These are phyloP conservation scores for Melanostigma gelatinosum DNA, from an alignment of 2,113 vertebrate species.

Conservation along the genomic window DNA sequence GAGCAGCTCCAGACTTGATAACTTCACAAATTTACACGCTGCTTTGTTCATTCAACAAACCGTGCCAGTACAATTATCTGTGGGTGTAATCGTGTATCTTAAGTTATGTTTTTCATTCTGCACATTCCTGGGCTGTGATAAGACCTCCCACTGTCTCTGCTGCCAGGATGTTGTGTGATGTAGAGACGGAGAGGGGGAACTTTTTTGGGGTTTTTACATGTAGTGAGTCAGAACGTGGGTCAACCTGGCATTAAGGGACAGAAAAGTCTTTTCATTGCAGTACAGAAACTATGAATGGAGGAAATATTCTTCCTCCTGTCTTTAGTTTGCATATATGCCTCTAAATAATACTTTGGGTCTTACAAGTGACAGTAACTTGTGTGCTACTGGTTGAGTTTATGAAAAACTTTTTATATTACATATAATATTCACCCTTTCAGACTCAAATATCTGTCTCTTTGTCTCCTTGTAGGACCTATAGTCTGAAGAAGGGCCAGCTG, in stretches of 20 bases:
- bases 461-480: slow-evolving; percentile 89
- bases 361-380: background rate
- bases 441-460: slow-evolving; percentile 6
- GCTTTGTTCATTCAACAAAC: slow-evolving; percentile 33
- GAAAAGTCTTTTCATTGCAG: slow-evolving; percentile 3
- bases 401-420: background rate
- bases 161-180: slow-evolving; percentile 40
- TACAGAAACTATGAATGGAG: background rate
- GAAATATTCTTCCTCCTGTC: background rate
- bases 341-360: background rate
- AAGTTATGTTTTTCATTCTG: slow-evolving; percentile 62
- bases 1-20: background rate
- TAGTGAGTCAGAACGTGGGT: slow-evolving; percentile 10
- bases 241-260: background rate
- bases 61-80: slow-evolving; percentile 20
- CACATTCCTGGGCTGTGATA: slow-evolving; percentile 65
- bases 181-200: background rate
- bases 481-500: slow-evolving; percentile 96
- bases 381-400: background rate
- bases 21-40: background rate
- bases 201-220: slow-evolving; percentile 15
- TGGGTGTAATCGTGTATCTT: slow-evolving; percentile 24
- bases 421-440: background rate
- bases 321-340: background rate
- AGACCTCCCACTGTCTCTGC: slow-evolving; percentile 48